Base-by-base conservation (phyloP, 2,888 invertebrate genomes). In the Stictocephala bisonia region DNA sequence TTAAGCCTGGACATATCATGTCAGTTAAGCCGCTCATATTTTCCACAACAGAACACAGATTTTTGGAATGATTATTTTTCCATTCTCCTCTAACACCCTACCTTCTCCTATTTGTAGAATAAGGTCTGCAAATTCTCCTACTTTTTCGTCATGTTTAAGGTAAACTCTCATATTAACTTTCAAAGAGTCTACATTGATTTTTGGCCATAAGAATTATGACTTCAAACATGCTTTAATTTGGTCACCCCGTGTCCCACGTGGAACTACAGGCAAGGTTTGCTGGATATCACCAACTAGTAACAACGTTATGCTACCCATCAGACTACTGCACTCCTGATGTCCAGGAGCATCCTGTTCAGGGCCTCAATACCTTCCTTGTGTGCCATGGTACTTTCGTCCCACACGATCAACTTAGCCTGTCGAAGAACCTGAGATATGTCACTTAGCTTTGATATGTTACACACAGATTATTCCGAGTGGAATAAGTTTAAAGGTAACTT, bases 331-430 rank as follows among this genome's bases (percentile, higher is more conserved):
- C n/a, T 50, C 22, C 50, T 51, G 35, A 68, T 27, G 50, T 68
- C 68, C 24, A 15, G 48, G 2, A 68, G 50, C 44, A 29, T 44
- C n/a, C 35, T 48, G 18, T 35, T 27, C 4, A 68, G 40, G 13
- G 40, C 68, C 26, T 68, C 68, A 51, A 68, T 15, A 7, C 31
- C 31, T 68, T 51, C 51, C 24, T 51, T 51, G 24, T 51, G n/a
- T 41, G 68, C 31, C 51, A 51, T 51, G 20, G 51, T 51, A 13
- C 68, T 29, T 18, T 69, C 69, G 24, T 68, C 68, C 51, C 51
- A 31, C 9, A 53, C 48, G 51, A 69, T 69, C 6, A 69, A 26
- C 26, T 69, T 35, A 6, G n/a, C 35, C 41, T 69, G 22, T 53
- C 51, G 1, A 51, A 66, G 51, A 29, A 51, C 31, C 24, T 68